These are phyloP conservation scores for Macquaria ambigua DNA, from an alignment of 2,113 vertebrate species.

Conservation along the genomic window DNA sequence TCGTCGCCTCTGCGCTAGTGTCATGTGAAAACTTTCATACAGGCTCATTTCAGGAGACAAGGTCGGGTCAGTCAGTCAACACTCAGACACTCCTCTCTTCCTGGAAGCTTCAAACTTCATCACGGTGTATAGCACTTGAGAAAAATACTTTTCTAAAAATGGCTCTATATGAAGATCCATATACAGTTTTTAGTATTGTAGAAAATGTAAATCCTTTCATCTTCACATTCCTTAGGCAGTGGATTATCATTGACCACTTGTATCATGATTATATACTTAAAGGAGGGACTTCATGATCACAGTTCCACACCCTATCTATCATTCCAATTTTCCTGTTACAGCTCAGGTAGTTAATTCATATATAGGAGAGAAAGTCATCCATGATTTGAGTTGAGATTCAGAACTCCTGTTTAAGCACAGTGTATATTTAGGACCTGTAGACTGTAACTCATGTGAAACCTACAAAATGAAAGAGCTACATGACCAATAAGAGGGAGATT, in stretches of 20 bases:
- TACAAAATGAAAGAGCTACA: no score
- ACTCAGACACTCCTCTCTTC: slow-evolving; percentile 17
- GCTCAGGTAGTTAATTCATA: slow-evolving; percentile 10
- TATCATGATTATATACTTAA: slow-evolving; percentile 23
- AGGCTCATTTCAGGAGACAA: slow-evolving; percentile 47
- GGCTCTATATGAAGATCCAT: not conserved
- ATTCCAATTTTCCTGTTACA: not conserved
- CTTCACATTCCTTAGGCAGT: not conserved
- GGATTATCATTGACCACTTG: not conserved
- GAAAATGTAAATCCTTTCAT: slow-evolving; percentile 7
- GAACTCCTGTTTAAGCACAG: no score
- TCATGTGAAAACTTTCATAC: slow-evolving; percentile 57
- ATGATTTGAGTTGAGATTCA: not conserved
- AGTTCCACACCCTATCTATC: no score
- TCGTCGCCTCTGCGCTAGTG: slow-evolving; percentile 29
- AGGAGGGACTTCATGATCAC: slow-evolving; percentile 25
- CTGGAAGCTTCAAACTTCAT: slow-evolving; percentile 37
- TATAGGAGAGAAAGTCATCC: slow-evolving; percentile 9
- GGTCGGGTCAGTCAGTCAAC: slow-evolving; percentile 53
- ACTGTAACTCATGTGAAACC: no score
- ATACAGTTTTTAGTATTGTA: not conserved
- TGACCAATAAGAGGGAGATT: not conserved
- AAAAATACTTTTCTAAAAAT: not conserved
- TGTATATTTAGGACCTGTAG: no score
- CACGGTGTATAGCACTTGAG: not conserved